A percentile compares a stretch with the other conserved stretches of the same genome.
These are phyloP conservation scores for Tichodroma muraria DNA, from an alignment of 2,113 vertebrate genomes.

Conservation along the genomic window DNA sequence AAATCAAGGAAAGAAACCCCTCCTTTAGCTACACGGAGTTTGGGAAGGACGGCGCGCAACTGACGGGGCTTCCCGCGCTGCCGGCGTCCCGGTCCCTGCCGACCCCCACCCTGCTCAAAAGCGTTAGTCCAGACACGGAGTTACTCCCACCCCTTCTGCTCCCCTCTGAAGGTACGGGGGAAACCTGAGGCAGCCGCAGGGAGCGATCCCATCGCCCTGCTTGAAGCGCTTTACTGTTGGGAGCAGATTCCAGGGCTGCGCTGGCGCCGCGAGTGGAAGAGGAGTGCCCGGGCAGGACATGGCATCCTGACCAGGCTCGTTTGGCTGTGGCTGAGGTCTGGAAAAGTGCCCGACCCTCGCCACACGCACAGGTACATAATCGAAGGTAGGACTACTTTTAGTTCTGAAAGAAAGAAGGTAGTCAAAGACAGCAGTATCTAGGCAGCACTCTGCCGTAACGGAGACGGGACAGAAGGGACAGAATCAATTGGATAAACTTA, in stretches of 20 bases:
- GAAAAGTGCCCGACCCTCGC: neutral
- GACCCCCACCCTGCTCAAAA: neutral
- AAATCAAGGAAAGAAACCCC: rapidly evolving
- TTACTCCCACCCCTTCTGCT: neutral
- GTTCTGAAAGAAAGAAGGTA: neutral
- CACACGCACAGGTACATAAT: no score
- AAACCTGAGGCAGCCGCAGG: neutral
- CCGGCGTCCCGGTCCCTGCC: neutral
- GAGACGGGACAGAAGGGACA: neutral
- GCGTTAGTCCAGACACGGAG: rapidly evolving
- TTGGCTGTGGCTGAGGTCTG: neutral
- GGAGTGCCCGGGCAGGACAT: rapidly evolving
- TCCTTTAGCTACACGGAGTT: neutral
- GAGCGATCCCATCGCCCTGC: neutral
- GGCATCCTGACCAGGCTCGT: rapidly evolving
- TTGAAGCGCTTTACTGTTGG: rapidly evolving
- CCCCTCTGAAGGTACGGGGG: neutral
- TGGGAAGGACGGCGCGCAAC: neutral
- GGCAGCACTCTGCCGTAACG: rapidly evolving
- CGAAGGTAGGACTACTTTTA: neutral
- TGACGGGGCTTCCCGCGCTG: rapidly evolving
- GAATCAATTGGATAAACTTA: neutral
- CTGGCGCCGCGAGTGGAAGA: rapidly evolving
- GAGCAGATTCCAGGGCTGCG: neutral
- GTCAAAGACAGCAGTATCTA: neutral